Evolutionary conservation across 2,888 invertebrate genomes (phyloP).

Genomic region (Myopa tessellatipennis): DNA sequence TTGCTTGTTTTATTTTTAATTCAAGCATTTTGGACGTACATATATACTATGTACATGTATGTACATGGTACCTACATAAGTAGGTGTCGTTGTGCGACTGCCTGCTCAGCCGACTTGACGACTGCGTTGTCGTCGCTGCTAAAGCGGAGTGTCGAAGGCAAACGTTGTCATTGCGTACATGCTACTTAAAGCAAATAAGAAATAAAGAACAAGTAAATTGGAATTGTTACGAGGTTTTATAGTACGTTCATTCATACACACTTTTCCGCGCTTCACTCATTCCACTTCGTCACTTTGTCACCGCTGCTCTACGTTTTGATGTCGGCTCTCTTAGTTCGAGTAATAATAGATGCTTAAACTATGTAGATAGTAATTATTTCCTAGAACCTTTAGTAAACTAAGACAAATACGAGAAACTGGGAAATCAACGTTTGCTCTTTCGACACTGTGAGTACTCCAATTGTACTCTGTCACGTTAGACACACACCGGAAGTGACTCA

Average conservation of each 20-base stretch:
- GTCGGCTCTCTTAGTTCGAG: too few species aligned
- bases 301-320: neutral
- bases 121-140: constrained; percentile 9
- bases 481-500: constrained; percentile 25
- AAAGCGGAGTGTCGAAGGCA: constrained; percentile 24
- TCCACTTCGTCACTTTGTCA: neutral
- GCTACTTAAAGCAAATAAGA: constrained; percentile 2
- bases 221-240: constrained; percentile 22
- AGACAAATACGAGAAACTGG: too few species aligned
- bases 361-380: too few species aligned
- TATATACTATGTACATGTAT: neutral
- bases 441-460: neutral
- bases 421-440: too few species aligned
- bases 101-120: neutral
- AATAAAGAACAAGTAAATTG: neutral
- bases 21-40: neutral
- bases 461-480: neutral
- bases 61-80: neutral
- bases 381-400: too few species aligned
- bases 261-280: neutral
- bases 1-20: constrained; percentile 4
- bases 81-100: constrained; percentile 1
- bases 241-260: constrained; percentile 1
- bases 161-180: constrained; percentile 12
- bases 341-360: too few species aligned